phyloP scores from a whole-genome alignment of 2,113 vertebrate species.

The Burhinus bistriatus region DNA sequence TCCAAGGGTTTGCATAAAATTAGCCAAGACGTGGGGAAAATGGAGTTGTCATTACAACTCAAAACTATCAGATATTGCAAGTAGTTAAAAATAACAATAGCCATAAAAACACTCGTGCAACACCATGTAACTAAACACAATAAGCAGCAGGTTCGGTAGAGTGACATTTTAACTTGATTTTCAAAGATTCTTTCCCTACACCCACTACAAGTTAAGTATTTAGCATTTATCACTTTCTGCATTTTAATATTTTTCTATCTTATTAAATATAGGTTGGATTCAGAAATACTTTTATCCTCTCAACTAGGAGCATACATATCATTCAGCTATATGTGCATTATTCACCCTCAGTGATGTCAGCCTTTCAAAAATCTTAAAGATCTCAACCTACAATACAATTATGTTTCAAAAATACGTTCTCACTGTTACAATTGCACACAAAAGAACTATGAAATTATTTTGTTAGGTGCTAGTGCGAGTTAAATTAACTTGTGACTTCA shows the following conservation, averaged over 20 bases:
- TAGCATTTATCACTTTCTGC: neutral
- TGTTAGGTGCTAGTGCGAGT: neutral
- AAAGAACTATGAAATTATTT: neutral
- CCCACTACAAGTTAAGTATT: neutral
- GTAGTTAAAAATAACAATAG: neutral
- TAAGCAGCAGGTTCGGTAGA: neutral
- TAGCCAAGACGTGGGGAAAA: neutral
- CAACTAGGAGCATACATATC: neutral
- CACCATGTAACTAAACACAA: accelerated
- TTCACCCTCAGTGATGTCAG: neutral
- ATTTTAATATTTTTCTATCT: neutral
- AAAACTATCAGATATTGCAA: neutral
- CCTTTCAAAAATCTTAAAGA: neutral
- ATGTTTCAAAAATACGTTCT: neutral
- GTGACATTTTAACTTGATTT: neutral
- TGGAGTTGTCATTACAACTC: neutral
- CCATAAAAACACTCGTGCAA: neutral
- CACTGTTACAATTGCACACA: neutral
- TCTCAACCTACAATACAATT: accelerated
- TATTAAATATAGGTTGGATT: neutral
- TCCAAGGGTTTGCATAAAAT: conserved; percentile 11
- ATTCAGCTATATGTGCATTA: neutral
- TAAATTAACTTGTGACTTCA: neutral
- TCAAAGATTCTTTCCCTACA: neutral
- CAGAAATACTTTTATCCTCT: neutral